Base-by-base conservation (phyloP, 2,888 invertebrate species). In the Ophonus ardosiacus region DNA sequence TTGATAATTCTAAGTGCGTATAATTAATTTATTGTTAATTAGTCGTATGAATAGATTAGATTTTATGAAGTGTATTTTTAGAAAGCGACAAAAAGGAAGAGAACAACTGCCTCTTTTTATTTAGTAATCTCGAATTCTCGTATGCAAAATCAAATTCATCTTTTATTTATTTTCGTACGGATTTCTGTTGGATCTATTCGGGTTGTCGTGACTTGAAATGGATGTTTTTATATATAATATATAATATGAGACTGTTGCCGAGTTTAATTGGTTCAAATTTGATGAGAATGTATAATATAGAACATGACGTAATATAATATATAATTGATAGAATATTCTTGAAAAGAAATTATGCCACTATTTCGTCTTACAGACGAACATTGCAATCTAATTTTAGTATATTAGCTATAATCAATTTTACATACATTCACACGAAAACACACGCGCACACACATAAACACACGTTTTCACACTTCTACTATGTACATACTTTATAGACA, bases 1-100 rank as follows among this genome's bases (percentile, higher is more conserved):
- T 80, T 80, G 61, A 82, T 82, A 74, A 74, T 74, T 84, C 68
- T 71, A 80, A 80, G 85, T 80, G 79, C 80, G 85, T 85, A 85
- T 85, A 80, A 80, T 80, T 84, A 79, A 85, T 80, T 85, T 85
- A 85, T 85, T 85, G 85, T 85, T 85, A 85, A 85, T 80, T 85
- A 85, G 85, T 85, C 79, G 74, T 85, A 80, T 51, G 78, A 18
- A 63, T 84, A 82, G 82, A 71, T 24, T 82, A 82, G 82, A 82
- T 82, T 82, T 81, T 84, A 76, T 84, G 59, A 71, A 76, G 18
- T 43, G 65, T 21, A 65, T 24, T 81, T 81, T 63, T 81, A 51
- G 17, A 65, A 31, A 51, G 61, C 65, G 63, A 63, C 56, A 40
- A 74, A 57, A 84, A 56, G 21, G 78, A 84, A 40, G 21, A 63